Evolutionary conservation across 1,140 invertebrate genomes (phyloP).

Genomic region (Ips typographus): DNA sequence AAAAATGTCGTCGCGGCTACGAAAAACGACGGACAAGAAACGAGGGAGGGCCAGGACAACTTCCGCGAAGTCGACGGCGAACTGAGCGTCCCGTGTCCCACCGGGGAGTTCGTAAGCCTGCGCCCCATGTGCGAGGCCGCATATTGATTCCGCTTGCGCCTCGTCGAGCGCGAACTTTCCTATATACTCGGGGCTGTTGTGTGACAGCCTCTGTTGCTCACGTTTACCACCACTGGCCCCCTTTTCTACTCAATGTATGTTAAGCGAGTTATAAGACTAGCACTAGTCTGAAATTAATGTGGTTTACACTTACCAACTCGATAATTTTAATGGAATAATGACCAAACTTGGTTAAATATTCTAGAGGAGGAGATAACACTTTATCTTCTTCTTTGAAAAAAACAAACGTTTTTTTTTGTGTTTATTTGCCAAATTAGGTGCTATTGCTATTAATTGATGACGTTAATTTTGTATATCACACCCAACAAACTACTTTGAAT

Average conservation of each 20-base stretch:
- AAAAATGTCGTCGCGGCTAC: neutral
- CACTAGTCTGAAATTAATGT: neutral
- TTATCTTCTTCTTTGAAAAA: neutral
- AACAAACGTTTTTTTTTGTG: neutral
- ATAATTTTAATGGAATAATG: too few relatives aligned
- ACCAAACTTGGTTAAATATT: too few relatives aligned
- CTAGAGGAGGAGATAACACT: too few relatives aligned
- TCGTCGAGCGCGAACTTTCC: constrained; percentile 24
- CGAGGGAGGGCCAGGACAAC: neutral
- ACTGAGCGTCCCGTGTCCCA: constrained; percentile 29
- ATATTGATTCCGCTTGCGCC: constrained; percentile 36
- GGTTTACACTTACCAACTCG: too few relatives aligned
- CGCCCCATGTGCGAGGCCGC: constrained; percentile 30
- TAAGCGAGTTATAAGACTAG: too few relatives aligned
- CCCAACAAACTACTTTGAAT: too few relatives aligned
- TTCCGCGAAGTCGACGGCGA: constrained; percentile 8
- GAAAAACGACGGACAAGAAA: constrained; percentile 6
- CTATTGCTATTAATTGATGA: too few relatives aligned
- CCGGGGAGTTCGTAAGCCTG: constrained; percentile 35
- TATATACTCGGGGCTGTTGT: constrained; percentile 11
- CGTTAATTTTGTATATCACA: too few relatives aligned
- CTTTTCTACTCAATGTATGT: neutral
- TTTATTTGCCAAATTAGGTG: neutral
- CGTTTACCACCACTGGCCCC: constrained; percentile 4
- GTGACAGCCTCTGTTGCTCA: constrained; percentile 20